Base-by-base conservation (phyloP, 2,113 vertebrate genomes). In the Camarhynchus parvulus region DNA sequence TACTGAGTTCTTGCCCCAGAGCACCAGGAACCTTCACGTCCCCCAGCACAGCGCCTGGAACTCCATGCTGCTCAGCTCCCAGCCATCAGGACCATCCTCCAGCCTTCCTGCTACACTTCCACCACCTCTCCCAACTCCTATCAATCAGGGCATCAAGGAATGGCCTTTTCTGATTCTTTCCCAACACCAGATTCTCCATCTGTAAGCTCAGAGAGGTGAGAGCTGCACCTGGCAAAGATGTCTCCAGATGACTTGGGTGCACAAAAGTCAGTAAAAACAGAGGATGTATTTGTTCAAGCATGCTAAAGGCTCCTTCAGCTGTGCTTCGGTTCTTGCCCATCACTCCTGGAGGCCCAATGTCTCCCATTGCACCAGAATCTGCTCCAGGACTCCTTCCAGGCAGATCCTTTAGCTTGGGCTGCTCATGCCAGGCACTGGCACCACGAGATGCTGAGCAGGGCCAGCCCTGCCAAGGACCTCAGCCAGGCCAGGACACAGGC, bases 281-380 rank as follows among this genome's bases (percentile, higher is more conserved):
- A 0, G 6, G 8, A 39, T 7, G 11, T 3, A 2, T 21, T 44
- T 55, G 35, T 50, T 42, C 39, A 23, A 8, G 41, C 0, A 0
- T 9, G 46, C 18, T 31, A 18, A 50, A 41, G 41, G 37, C 31
- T 49, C 62, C 61, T 66, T 47, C 39, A 37, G 84, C 50, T 9
- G 0, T 7, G 41, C 7, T 58, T 33, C 67, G 21, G 63, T 58
- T 44, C 56, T 53, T 58, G 61, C 18, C 64, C 44, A 4, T 23
- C 20, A 4, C 9, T 35, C 46, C 33, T 28, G 16, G 1, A 0
- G 39, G 22, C 10, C 16, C 18, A 20, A 5, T 24, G 15, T 19
- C 46, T 44, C 66, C 46, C 6, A 2, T 6, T 0, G 0, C 58
- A 37, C 9, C 42, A 24, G 73, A 53, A 25, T 37, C 18, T 30